phyloP scores from a whole-genome alignment of 2,888 invertebrate species.

The Leptinotarsa rubiginosa region DNA sequence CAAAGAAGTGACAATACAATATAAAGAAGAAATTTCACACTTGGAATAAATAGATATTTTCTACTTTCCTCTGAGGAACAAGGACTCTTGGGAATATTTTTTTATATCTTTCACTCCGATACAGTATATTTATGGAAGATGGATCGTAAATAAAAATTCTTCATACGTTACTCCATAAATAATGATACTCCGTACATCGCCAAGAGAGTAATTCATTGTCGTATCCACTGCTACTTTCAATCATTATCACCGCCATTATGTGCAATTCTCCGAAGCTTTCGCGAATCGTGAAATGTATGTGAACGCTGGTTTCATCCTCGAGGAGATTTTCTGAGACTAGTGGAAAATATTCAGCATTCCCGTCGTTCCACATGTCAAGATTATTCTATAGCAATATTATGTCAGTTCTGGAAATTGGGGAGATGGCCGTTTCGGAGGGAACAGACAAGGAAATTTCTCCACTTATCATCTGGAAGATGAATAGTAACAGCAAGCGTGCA shows the following conservation, averaged over 20 bases:
- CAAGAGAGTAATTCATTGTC: slow-evolving; percentile 3
- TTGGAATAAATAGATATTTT: no score
- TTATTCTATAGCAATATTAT: neutral
- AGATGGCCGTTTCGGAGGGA: neutral
- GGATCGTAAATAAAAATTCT: neutral
- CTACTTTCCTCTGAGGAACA: no score
- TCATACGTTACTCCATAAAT: neutral
- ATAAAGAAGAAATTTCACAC: no score
- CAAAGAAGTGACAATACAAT: no score
- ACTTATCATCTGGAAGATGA: neutral
- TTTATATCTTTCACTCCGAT: neutral
- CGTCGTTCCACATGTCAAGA: slow-evolving; percentile 2
- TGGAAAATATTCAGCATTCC: neutral
- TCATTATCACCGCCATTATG: slow-evolving; percentile 5
- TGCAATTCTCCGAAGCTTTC: slow-evolving; percentile 5
- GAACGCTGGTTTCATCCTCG: neutral
- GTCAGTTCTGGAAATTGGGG: neutral
- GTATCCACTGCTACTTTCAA: neutral
- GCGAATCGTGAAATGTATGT: neutral
- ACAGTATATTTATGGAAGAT: neutral
- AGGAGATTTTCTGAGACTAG: neutral
- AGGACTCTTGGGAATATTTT: no score
- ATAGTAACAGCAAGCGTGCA: no score
- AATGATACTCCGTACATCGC: neutral
- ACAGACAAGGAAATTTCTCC: neutral